phyloP scores from a whole-genome alignment of 2,888 invertebrate species.

The Helleia helle region DNA sequence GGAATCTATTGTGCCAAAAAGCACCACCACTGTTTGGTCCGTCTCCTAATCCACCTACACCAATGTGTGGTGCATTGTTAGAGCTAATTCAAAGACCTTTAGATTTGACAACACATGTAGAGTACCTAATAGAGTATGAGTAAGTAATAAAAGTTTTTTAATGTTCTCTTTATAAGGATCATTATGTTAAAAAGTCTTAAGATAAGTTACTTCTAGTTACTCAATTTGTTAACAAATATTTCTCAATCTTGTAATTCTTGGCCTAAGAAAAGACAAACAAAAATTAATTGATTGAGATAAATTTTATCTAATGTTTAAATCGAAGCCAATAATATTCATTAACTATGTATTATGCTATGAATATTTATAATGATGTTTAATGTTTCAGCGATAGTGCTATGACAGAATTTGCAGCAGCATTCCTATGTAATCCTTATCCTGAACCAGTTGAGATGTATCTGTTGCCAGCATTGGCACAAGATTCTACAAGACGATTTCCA shows the following conservation, averaged over 20 bases:
- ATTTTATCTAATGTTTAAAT: too few relatives aligned
- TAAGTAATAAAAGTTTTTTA: too few relatives aligned
- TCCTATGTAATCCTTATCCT: slow-evolving; percentile 78
- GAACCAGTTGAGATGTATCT: slow-evolving; percentile 80
- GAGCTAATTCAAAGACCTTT: slow-evolving; percentile 86
- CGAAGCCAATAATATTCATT: too few relatives aligned
- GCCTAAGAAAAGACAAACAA: too few relatives aligned
- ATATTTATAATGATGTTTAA: slow-evolving; percentile 1
- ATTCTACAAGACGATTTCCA: slow-evolving; percentile 55
- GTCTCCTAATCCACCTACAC: slow-evolving; percentile 80
- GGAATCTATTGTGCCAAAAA: slow-evolving; percentile 79
- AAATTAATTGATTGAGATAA: too few relatives aligned
- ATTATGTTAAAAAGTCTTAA: too few relatives aligned
- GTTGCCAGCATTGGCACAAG: slow-evolving; percentile 78
- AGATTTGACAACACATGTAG: slow-evolving; percentile 61
- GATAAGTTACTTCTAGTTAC: too few relatives aligned
- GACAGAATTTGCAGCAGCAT: slow-evolving; percentile 77
- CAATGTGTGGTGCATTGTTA: slow-evolving; percentile 80
- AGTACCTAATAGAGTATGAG: slow-evolving; percentile 56
- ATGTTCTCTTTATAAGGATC: too few relatives aligned
- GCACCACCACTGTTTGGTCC: slow-evolving; percentile 81
- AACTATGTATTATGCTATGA: too few relatives aligned
- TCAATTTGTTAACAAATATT: too few relatives aligned
- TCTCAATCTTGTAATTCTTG: too few relatives aligned
- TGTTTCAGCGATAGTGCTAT: slow-evolving; percentile 47